Conservation (phyloP, 2,797 vertebrate genomes). For the Peromyscus melanophrys region DNA sequence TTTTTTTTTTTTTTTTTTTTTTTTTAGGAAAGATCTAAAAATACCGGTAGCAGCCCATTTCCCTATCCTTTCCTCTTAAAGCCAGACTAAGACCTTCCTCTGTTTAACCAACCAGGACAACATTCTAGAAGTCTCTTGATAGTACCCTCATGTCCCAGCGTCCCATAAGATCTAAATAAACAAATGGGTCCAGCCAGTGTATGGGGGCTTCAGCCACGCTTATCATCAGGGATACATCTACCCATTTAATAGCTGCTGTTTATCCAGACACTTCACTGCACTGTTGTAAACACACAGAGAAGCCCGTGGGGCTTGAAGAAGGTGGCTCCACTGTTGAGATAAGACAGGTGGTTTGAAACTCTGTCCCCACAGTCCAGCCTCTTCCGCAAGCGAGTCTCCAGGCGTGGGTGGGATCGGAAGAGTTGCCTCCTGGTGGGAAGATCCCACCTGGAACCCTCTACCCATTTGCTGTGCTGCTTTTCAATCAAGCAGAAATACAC, state of each 20-base stretch:
- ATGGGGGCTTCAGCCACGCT: constrained; percentile 26
- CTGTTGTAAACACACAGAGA: constrained; percentile 74
- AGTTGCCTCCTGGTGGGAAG: background rate
- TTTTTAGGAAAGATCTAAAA: constrained; percentile 81
- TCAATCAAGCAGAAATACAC: too few species aligned
- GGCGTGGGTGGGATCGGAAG: background rate
- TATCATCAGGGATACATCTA: constrained; percentile 69
- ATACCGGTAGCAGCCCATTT: constrained; percentile 50
- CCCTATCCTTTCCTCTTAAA: background rate
- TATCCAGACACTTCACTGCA: constrained; percentile 77
- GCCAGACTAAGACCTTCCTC: background rate
- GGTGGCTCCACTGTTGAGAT: constrained; percentile 53
- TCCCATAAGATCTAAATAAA: constrained; percentile 61
- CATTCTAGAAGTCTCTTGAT: background rate
- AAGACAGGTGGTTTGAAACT: constrained; percentile 75
- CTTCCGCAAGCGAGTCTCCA: background rate
- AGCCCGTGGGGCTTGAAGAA: constrained; percentile 64
- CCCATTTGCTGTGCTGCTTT: background rate
- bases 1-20: constrained; percentile 44
- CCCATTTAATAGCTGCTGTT: constrained; percentile 82
- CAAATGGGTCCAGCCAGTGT: background rate
- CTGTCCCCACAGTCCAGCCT: background rate
- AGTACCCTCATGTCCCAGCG: constrained; percentile 22
- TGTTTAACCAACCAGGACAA: constrained; percentile 46
- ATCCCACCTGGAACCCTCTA: background rate